Evolutionary conservation across 2,113 vertebrate genomes (phyloP), one percentile per base, ranked within the genome.

Genomic region (Sinocyclocheilus maitianheensis): DNA sequence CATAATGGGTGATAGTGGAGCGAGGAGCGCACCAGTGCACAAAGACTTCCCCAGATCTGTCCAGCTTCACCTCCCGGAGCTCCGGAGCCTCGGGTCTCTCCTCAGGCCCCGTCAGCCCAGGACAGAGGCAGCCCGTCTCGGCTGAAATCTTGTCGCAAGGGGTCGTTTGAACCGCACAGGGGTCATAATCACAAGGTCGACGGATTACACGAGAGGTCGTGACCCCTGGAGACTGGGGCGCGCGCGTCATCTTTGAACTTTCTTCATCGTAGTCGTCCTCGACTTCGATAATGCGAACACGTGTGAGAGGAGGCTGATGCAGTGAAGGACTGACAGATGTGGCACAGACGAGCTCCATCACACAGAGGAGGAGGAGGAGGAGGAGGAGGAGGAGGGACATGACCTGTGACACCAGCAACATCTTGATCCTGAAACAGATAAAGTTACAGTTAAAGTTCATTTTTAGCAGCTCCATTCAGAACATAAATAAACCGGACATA

Each of bases 1-100:
- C 91, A 85, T 95, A 96, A 12, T 6, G 6, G 1, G 88, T 88
- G 58, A 96, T 93, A 2, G 84, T 88, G 24, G 95, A 96, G 13
- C 85, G 87, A 0, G 95, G 95, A 20, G 95, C 93, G 1, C 95
- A 96, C 93, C 95, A 96, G n/a, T 90, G 84, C 7, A 95, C 91
- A 46, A 91, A 89, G 10, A 93, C 84, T 34, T 63, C 89, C 86
- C 26, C 37, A 67, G 88, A 88, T 11, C 0, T 67, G 53, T 71
- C 92, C 24, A 85, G 81, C 88, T 14, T 53, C 71, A 96, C 22
- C 1, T 51, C 24, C 6, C 11, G 51, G 12, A 96, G 89, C 51
- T 40, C 67, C 22, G 95, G 94, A 6, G 93, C 0, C 0, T 83
- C 87, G 62, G 95, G 95, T 26, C 0, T 83, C 71, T 55, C 20